Base-by-base conservation (phyloP, 2,113 vertebrate species). In the Loxodonta africana region DNA sequence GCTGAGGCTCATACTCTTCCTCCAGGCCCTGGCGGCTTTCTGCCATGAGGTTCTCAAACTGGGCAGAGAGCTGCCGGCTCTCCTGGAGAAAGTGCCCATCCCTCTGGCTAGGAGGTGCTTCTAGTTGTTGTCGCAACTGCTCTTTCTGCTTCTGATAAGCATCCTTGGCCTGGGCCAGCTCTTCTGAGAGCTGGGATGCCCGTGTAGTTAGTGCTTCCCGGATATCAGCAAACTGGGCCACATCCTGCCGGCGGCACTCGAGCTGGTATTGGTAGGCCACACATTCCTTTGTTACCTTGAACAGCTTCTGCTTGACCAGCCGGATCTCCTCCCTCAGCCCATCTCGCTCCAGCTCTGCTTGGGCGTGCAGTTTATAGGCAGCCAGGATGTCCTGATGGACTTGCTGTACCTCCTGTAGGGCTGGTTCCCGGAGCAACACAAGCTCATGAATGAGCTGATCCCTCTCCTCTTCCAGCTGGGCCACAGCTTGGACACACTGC, bases 11-110 rank as follows among this genome's bases (percentile, higher is more conserved):
- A 1, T 99, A 99, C 96, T 99, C 99, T 51, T 99, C 98, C 95
- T 99, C 99, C 92, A 99, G 98, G 5, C 98, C 98, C 85, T 98
- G 98, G n/a, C 99, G 99, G 67, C 98, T 99, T 60, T 98, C 97
- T 0, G 99, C 98, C 97, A 99, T 98, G 48, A 99, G 99, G 92
- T 98, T 99, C 98, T 99, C 99, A 15, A 99, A 98, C 96, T 99
- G 99, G 83, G 97, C 73, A 6, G 99, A 99, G 15, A 99, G 98
- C 91, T 99, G 98, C 10, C 99, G 98, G 97, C 98, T 99, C 96
- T 99, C 98, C 60, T 98, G 99, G 33, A 99, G 98, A 95, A 99
- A 99, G 7, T 98, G 98, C 95, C 98, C 98, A 7, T 98, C 97
- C 82, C 97, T 97, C 0, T 98, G 98, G 78, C 94, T 98, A 0